These are phyloP conservation scores for Barypeithes pellucidus DNA, from an alignment of 2,888 invertebrate genomes.

Conservation along the genomic window DNA sequence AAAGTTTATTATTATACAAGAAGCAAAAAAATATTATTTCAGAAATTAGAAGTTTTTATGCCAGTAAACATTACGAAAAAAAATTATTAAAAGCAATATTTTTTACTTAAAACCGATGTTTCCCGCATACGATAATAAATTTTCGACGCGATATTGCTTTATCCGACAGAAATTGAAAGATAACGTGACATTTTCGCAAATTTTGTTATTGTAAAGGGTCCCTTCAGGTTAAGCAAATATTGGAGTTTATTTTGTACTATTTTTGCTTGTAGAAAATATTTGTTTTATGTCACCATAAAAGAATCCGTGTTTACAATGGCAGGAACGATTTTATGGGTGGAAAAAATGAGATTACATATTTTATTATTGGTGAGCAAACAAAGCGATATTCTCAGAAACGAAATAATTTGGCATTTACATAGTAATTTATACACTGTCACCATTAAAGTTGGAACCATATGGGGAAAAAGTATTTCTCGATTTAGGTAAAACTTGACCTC, in stretches of 20 bases:
- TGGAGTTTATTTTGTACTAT: slow-evolving; percentile 12
- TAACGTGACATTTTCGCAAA: slow-evolving; percentile 22
- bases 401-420: too few relatives aligned
- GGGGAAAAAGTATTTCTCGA: too few relatives aligned
- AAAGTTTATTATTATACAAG: too few relatives aligned
- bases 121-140: slow-evolving; percentile 17
- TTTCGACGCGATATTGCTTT: slow-evolving; percentile 19
- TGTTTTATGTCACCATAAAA: not conserved
- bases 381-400: too few relatives aligned
- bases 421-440: too few relatives aligned
- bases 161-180: slow-evolving; percentile 21
- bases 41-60: slow-evolving; percentile 7
- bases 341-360: too few relatives aligned
- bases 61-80: not conserved
- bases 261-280: not conserved
- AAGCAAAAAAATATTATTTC: slow-evolving; percentile 4
- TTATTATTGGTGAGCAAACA: too few relatives aligned
- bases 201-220: slow-evolving; percentile 6
- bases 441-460: too few relatives aligned
- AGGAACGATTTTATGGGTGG: not conserved
- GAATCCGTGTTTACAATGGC: not conserved
- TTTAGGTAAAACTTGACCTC: too few relatives aligned
- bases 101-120: slow-evolving; percentile 6
- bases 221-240: slow-evolving; percentile 5
- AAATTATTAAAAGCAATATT: slow-evolving; percentile 8